Evolutionary conservation across 2,113 vertebrate genomes (phyloP).

Genomic region (Isichthys henryi): DNA sequence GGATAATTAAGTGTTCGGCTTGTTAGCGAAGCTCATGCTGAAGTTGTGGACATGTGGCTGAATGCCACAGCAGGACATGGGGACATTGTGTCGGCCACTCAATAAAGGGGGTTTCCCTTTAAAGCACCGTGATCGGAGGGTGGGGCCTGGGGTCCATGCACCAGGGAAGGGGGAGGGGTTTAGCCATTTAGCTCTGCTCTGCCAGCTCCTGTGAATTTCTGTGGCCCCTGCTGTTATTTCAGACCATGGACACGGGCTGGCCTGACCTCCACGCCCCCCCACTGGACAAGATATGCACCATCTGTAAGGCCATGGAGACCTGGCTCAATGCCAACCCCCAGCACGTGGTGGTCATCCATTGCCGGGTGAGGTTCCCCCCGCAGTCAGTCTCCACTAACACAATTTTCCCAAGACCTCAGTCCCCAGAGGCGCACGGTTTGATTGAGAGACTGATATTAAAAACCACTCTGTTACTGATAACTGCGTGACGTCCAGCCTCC

Average conservation of each 20-base stretch:
- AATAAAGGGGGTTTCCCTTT: neutral
- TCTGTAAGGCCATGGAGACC: slow-evolving; percentile 77
- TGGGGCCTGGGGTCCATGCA: neutral
- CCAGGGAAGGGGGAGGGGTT: neutral
- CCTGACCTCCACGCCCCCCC: slow-evolving; percentile 71
- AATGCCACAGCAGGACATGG: neutral
- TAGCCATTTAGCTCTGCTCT: neutral
- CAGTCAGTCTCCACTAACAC: neutral
- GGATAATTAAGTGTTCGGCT: neutral
- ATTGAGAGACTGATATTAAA: neutral
- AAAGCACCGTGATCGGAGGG: neutral
- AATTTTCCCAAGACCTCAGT: neutral
- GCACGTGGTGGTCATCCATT: slow-evolving; percentile 81
- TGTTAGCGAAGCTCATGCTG: neutral
- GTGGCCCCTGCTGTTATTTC: slow-evolving; percentile 22
- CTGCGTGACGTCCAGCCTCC: neutral
- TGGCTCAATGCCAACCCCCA: slow-evolving; percentile 76
- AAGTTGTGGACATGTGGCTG: slow-evolving; percentile 1
- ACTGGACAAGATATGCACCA: slow-evolving; percentile 75
- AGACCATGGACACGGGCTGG: slow-evolving; percentile 85
- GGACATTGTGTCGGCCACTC: neutral
- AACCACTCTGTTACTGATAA: neutral
- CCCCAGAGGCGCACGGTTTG: neutral
- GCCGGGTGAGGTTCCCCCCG: slow-evolving; percentile 63
- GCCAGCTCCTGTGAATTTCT: neutral